Percentiles rank a stretch among this genome's conserved stretches.
Conservation (phyloP, 2,113 vertebrate genomes). For the Epinephelus fuscoguttatus region DNA sequence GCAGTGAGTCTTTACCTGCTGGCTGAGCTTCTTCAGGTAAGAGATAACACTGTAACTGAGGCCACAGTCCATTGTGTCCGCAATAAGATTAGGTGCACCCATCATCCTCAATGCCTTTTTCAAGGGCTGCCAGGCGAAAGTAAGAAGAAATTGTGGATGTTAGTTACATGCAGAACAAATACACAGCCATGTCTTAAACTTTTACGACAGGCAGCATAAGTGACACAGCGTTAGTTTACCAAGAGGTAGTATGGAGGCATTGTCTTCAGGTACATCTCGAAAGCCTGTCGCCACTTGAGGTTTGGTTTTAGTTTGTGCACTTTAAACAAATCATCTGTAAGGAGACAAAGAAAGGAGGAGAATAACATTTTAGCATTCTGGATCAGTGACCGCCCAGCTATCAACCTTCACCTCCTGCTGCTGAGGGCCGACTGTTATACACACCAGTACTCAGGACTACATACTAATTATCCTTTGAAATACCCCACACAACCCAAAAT, state of each 20-base stretch:
- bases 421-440: neutral
- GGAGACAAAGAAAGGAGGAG: constrained; percentile 34
- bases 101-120: constrained; percentile 99
- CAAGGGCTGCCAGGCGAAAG: constrained; percentile 91
- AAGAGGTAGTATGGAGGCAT: constrained; percentile 97
- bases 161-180: neutral
- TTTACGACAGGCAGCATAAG: neutral
- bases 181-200: neutral
- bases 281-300: constrained; percentile 96
- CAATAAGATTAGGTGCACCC: constrained; percentile 96
- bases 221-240: constrained; percentile 81
- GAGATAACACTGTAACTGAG: constrained; percentile 98
- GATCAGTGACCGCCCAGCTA: constrained; percentile 1
- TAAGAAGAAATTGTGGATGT: constrained; percentile 13
- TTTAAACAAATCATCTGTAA: constrained; percentile 96
- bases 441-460: neutral
- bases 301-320: constrained; percentile 97
- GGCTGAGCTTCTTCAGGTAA: constrained; percentile 98
- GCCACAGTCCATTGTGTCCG: constrained; percentile 96
- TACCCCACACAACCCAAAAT: neutral
- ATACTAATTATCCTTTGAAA: neutral
- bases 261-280: constrained; percentile 97
- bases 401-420: neutral
- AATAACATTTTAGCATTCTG: constrained; percentile 3
- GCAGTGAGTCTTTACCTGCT: constrained; percentile 85